Conservation (phyloP, 2,797 vertebrate species). For the Ctenochaetus hawaiiensis region DNA sequence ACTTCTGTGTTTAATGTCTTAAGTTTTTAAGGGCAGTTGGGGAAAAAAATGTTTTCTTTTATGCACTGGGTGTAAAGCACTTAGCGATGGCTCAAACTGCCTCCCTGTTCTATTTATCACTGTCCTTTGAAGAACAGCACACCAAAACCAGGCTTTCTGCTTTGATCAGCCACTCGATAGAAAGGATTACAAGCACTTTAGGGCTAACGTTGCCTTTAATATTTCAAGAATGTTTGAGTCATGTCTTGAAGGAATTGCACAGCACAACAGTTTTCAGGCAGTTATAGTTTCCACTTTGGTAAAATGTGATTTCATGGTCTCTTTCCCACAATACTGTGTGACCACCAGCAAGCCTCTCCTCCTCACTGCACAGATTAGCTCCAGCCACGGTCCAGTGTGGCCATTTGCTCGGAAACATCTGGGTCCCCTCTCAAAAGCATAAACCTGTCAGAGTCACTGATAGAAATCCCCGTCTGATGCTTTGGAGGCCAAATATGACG, state of each 20-base stretch:
- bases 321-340: slow-evolving; percentile 38
- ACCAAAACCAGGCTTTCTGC: slow-evolving; percentile 6
- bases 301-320: slow-evolving; percentile 63
- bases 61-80: not conserved
- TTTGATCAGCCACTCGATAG: slow-evolving; percentile 1
- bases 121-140: slow-evolving; percentile 14
- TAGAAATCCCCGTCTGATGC: not conserved
- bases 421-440: slow-evolving; percentile 24
- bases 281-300: slow-evolving; percentile 58
- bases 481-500: not conserved
- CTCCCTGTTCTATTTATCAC: slow-evolving; percentile 24
- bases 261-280: slow-evolving; percentile 41
- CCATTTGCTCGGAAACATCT: slow-evolving; percentile 55
- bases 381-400: slow-evolving; percentile 22
- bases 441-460: slow-evolving; percentile 24
- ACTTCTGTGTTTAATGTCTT: slow-evolving; percentile 16
- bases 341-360: slow-evolving; percentile 38
- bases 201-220: slow-evolving; percentile 23
- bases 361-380: slow-evolving; percentile 52
- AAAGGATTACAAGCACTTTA: slow-evolving; percentile 32
- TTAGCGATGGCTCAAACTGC: not conserved
- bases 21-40: not conserved
- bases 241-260: slow-evolving; percentile 29
- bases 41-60: slow-evolving; percentile 10
- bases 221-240: slow-evolving; percentile 53